Evolutionary conservation across 2,888 invertebrate genomes (phyloP).

Genomic region (Corbicula japonica): DNA sequence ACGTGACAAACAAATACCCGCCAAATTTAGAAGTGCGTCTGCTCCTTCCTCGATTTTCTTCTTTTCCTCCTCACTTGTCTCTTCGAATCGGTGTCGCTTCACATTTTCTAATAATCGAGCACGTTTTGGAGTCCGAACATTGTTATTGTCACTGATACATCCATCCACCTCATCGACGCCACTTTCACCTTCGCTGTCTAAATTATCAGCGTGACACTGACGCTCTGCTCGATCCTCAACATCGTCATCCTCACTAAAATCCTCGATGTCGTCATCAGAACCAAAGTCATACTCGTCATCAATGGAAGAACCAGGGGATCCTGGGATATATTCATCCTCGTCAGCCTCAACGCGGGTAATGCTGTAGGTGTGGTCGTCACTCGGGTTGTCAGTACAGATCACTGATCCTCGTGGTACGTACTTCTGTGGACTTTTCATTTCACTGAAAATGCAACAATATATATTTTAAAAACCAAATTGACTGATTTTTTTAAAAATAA

Average conservation of each 20-base stretch:
- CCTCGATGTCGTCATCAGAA: constrained; percentile 75
- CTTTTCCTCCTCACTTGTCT: constrained; percentile 84
- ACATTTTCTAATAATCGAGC: constrained; percentile 51
- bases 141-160: constrained; percentile 52
- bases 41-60: constrained; percentile 92
- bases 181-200: constrained; percentile 72
- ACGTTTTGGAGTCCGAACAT: constrained; percentile 62
- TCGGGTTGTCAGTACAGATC: constrained; percentile 94
- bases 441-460: constrained; percentile 29
- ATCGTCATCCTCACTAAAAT: constrained; percentile 65
- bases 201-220: constrained; percentile 57
- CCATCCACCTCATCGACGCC: constrained; percentile 80
- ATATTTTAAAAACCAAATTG: no score
- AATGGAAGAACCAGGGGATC: constrained; percentile 85
- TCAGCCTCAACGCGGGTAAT: constrained; percentile 75
- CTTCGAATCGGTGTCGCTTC: constrained; percentile 58
- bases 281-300: constrained; percentile 86
- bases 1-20: constrained; percentile 88
- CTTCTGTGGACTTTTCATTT: constrained; percentile 61
- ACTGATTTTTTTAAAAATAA: no score
- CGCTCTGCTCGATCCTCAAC: constrained; percentile 34
- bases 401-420: constrained; percentile 73
- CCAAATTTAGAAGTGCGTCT: constrained; percentile 92
- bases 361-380: constrained; percentile 97
- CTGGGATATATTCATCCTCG: constrained; percentile 71